A percentile compares a stretch with the other conserved stretches of the same genome.
Evolutionary conservation across 2,797 vertebrate genomes (phyloP).

Genomic region (Oceanodroma leucorhoa): DNA sequence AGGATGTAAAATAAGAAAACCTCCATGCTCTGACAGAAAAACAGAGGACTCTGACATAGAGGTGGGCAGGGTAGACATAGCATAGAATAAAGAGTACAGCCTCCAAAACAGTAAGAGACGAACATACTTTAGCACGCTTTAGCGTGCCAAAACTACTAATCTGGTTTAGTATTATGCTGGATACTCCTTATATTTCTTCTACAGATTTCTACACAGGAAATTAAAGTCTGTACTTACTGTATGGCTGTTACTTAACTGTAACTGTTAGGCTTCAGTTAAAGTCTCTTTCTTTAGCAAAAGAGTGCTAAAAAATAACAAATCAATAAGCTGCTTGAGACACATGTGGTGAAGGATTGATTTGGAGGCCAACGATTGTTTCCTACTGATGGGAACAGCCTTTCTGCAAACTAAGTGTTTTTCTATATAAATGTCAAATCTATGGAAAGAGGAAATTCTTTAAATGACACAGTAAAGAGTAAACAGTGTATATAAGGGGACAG

Average conservation of each 20-base stretch:
- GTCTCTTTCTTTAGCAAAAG: not conserved
- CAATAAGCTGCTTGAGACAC: conserved; percentile 43
- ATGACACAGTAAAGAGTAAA: not conserved
- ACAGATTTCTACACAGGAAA: conserved; percentile 65
- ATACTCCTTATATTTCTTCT: conserved; percentile 42
- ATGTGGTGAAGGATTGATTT: conserved; percentile 22
- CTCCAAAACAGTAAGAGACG: not conserved
- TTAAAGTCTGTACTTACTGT: conserved; percentile 59
- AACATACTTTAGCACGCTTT: not conserved
- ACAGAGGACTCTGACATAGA: not conserved
- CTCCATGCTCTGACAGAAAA: not conserved
- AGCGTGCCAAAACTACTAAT: conserved; percentile 27
- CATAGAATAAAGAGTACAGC: not conserved
- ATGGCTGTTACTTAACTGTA: conserved; percentile 31
- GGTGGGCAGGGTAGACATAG: not conserved
- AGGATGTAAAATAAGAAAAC: not conserved
- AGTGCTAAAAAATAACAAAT: conserved; percentile 56
- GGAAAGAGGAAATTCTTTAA: not conserved
- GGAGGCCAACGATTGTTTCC: not conserved
- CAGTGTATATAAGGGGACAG: not conserved
- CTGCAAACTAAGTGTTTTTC: not conserved
- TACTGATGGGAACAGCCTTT: not conserved
- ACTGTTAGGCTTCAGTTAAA: conserved; percentile 4
- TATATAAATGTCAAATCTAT: not conserved
- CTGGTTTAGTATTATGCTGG: conserved; percentile 12